Percentiles rank a stretch among this genome's conserved stretches.
These are phyloP conservation scores for Gymnocypris eckloni DNA, from an alignment of 2,797 vertebrate genomes.

Conservation along the genomic window DNA sequence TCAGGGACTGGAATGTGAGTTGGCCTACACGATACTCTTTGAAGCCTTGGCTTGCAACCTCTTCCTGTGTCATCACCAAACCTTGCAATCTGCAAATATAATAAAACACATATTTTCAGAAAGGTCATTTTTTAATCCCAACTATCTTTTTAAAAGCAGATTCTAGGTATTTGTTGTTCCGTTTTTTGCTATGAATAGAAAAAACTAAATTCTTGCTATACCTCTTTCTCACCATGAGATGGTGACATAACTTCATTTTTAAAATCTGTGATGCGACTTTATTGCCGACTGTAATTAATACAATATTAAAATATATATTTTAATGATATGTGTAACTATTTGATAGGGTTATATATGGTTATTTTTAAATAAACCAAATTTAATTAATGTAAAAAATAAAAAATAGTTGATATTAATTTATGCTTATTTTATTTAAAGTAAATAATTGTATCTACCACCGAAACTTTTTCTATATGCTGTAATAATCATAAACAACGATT, in stretches of 20 bases:
- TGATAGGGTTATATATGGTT: not conserved
- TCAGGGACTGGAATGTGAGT: not conserved
- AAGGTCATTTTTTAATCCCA: not conserved
- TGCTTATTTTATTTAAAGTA: not conserved
- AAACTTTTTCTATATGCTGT: not conserved
- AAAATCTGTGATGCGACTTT: not conserved
- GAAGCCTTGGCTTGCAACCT: not conserved
- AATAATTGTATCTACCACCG: not conserved
- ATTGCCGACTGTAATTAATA: not conserved
- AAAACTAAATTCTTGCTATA: not conserved
- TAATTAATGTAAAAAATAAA: not conserved
- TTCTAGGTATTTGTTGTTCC: not conserved
- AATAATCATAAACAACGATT: not conserved
- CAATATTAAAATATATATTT: not conserved
- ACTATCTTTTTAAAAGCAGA: not conserved
- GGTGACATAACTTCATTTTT: not conserved
- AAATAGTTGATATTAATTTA: not conserved
- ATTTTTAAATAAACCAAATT: not conserved
- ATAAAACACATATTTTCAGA: not conserved
- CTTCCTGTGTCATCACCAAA: not conserved
- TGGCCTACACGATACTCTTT: not conserved
- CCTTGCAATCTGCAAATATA: not conserved
- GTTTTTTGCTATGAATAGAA: not conserved
- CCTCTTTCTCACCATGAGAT: conserved; percentile 19
- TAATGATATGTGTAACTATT: not conserved